Base-by-base conservation (phyloP, 2,797 vertebrate species). In the Malacoraja senta region DNA sequence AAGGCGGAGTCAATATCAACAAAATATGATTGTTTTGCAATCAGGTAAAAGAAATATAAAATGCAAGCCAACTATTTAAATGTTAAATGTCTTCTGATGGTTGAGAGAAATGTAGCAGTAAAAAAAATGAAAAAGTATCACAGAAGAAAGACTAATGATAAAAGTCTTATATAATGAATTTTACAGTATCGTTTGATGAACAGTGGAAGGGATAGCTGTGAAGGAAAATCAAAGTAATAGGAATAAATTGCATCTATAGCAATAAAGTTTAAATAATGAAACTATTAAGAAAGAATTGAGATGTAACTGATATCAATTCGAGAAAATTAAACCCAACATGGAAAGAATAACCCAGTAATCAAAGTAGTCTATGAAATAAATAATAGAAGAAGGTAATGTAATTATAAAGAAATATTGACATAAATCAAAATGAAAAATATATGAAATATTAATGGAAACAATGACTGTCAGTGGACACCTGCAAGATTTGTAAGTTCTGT, bases 251-350 rank as follows among this genome's bases (percentile, higher is more conserved):
- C 44, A 35, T 92, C 90, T 76, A 76, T n/a, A 58, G 90, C 19
- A 92, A 92, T 92, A 92, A 92, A 92, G 90, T 92, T 74, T 76
- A 92, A 92, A 72, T 92, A 92, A 92, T 92, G 90, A 92, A 92
- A 92, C 90, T 92, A 92, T 92, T 76, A 92, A 92, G 71, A 76
- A 92, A 92, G 90, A 76, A 53, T 92, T 92, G 90, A 92, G 71
- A 92, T 92, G 90, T 92, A 92, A 92, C 90, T 58, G 90, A 76
- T 92, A 92, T 92, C 71, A 92, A 92, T 92, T 92, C 90, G 35
- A 92, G 90, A 92, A 92, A 92, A 92, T 92, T 92, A 92, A 92
- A 92, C 90, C 90, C 90, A 92, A 92, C 76, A 92, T 74, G 72
- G 90, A 44, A 92, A 76, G 71, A 76, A 53, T 92, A 92, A 92